These are phyloP conservation scores for Rhabdomys dilectus DNA, from an alignment of 2,113 vertebrate genomes.

Conservation along the genomic window DNA sequence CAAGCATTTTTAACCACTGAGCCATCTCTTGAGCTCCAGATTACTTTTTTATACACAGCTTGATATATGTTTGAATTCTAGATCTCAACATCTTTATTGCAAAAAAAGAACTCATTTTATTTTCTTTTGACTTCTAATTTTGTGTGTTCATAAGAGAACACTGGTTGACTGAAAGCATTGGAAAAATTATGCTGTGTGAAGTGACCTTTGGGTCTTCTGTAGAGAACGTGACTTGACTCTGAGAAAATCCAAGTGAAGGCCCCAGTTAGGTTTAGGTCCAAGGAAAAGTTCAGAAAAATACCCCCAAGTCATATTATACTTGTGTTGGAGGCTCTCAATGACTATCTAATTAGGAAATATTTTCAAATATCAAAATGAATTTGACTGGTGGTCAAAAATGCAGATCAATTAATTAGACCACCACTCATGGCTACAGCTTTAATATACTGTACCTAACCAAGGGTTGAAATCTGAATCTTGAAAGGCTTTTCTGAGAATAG, in stretches of 20 bases:
- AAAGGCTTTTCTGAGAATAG: constrained; percentile 52
- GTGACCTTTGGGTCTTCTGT: constrained; percentile 28
- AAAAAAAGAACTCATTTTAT: constrained; percentile 39
- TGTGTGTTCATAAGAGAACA: constrained; percentile 17
- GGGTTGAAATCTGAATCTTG: constrained; percentile 48
- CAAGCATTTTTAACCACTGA: not conserved
- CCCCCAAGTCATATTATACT: constrained; percentile 67
- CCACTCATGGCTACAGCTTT: constrained; percentile 53
- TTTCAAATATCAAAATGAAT: constrained; percentile 75
- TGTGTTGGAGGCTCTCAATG: constrained; percentile 60
- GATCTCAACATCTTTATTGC: constrained; percentile 37
- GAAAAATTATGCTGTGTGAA: constrained; percentile 16
- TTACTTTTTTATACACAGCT: not conserved
- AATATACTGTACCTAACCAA: constrained; percentile 28
- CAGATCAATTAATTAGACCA: constrained; percentile 72
- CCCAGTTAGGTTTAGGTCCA: constrained; percentile 52
- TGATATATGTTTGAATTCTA: constrained; percentile 43
- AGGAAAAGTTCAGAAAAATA: constrained; percentile 73
- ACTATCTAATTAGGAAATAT: constrained; percentile 73
- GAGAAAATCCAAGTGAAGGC: constrained; percentile 55
- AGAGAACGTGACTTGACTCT: constrained; percentile 21
- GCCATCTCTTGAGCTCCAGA: not conserved
- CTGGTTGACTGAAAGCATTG: not conserved
- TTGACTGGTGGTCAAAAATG: constrained; percentile 73
- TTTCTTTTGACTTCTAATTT: constrained; percentile 42